phyloP scores from a whole-genome alignment of 2,888 invertebrate genomes.

The Ischnura elegans region DNA sequence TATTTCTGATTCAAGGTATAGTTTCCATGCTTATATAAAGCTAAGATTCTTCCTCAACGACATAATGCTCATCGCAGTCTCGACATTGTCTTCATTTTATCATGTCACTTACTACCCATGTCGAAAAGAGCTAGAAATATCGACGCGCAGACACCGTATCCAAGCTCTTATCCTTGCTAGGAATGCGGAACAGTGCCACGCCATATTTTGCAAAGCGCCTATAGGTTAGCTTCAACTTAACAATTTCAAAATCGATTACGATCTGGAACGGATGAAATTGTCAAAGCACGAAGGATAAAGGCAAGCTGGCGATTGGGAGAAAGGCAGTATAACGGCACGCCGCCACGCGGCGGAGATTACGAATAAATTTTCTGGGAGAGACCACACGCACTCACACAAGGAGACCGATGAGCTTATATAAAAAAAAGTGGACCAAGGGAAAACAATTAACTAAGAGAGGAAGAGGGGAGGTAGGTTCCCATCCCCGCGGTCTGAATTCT shows the following conservation, averaged over 20 bases:
- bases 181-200: background rate
- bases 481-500: constrained; percentile 22
- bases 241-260: background rate
- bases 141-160: background rate
- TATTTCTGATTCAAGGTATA: too few relatives aligned
- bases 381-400: constrained; percentile 52
- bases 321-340: background rate
- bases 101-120: too few relatives aligned
- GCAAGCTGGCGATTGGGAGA: background rate
- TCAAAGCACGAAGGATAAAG: background rate
- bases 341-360: background rate
- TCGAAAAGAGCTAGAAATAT: background rate
- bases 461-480: background rate
- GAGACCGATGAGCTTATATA: background rate
- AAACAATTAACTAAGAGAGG: constrained; percentile 48
- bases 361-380: constrained; percentile 57
- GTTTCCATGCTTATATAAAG: too few relatives aligned
- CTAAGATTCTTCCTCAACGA: too few relatives aligned
- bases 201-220: background rate
- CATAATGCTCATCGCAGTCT: too few relatives aligned
- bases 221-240: background rate
- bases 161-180: background rate
- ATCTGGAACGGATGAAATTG: background rate
- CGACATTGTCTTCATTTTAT: too few relatives aligned
- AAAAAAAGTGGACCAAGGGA: constrained; percentile 40